Percentiles rank a stretch among this genome's conserved stretches.
phyloP scores from a whole-genome alignment of 2,888 invertebrate genomes.

The Pollenia angustigena region DNA sequence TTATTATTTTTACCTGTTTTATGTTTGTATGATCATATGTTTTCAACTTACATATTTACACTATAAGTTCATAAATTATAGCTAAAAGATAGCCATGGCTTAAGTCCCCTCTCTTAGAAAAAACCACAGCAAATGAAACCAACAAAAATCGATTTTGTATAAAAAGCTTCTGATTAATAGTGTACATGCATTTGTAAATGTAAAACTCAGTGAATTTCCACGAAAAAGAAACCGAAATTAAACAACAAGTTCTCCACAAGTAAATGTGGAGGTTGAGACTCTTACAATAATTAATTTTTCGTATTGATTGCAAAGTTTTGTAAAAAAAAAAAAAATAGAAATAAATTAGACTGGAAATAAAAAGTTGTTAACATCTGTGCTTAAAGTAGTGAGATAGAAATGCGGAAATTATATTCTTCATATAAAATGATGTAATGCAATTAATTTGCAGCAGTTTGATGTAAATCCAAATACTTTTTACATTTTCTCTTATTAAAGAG shows the following conservation, averaged over 20 bases:
- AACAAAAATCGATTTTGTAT: conserved; percentile 28
- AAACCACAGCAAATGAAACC: conserved; percentile 17
- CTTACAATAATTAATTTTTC: neutral
- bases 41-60: neutral
- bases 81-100: conserved; percentile 17
- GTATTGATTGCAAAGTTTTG: no score
- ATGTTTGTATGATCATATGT: conserved; percentile 45
- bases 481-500: no score
- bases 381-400: no score
- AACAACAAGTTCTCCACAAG: conserved; percentile 20
- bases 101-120: neutral
- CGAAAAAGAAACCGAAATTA: neutral
- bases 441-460: no score
- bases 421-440: no score
- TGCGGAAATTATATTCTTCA: no score
- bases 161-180: conserved; percentile 46
- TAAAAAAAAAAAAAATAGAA: no score
- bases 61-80: neutral
- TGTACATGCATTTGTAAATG: conserved; percentile 2
- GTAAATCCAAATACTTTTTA: no score
- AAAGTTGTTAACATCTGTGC: no score
- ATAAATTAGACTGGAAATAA: no score
- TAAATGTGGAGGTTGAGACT: neutral
- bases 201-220: neutral
- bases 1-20: conserved; percentile 44